A percentile compares a stretch with the other conserved stretches of the same genome.
Conservation (phyloP, 2,113 vertebrate species). For the Anas platyrhynchos region DNA sequence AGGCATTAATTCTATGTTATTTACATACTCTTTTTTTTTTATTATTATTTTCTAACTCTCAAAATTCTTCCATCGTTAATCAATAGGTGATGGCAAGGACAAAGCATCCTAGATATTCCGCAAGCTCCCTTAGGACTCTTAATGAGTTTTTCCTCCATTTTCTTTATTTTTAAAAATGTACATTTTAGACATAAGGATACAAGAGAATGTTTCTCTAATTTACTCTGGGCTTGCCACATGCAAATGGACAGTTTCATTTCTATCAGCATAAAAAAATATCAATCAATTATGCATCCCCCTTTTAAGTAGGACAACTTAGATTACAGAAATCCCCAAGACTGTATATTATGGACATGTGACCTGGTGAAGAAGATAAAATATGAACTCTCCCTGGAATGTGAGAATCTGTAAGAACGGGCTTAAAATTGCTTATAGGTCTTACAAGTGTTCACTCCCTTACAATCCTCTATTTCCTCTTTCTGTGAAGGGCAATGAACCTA, state of each 20-base stretch:
- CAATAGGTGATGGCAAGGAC: background rate
- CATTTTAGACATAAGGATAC: background rate
- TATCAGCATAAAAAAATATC: background rate
- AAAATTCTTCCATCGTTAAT: background rate
- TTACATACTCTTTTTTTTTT: background rate
- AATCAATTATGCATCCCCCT: background rate
- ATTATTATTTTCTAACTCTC: background rate
- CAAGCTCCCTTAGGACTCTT: background rate
- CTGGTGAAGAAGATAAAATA: slow-evolving; percentile 3
- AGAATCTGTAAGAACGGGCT: background rate
- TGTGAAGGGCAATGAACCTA: background rate
- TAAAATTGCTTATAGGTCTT: background rate
- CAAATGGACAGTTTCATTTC: background rate
- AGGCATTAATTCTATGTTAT: slow-evolving; percentile 11
- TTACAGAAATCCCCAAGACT: slow-evolving; percentile 3
- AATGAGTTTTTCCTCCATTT: background rate
- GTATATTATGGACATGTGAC: background rate
- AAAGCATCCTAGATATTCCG: background rate
- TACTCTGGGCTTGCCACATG: background rate
- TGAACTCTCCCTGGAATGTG: background rate
- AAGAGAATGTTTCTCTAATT: slow-evolving; percentile 8
- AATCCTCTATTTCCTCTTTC: background rate
- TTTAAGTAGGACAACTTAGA: background rate
- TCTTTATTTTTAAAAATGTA: background rate
- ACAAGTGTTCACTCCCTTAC: background rate